Percentiles rank a stretch among this genome's conserved stretches.
Evolutionary conservation across 2,113 vertebrate genomes (phyloP).

Genomic region (Entomyzon cyanotis): DNA sequence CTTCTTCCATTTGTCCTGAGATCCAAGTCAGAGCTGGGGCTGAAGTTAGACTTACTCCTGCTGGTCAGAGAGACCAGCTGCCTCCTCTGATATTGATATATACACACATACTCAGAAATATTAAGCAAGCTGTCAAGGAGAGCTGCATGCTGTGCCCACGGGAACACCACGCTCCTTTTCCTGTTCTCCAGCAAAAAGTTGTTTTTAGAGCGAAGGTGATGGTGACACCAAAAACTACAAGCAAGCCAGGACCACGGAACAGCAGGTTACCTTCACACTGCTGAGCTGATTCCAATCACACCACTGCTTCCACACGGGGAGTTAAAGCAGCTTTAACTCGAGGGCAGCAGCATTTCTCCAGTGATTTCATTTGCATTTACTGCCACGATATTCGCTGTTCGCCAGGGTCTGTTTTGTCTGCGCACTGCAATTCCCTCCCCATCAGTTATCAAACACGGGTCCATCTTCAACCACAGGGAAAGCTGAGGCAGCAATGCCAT

Average conservation of each 20-base stretch:
- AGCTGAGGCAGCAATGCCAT: not conserved
- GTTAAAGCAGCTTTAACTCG: not conserved
- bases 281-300: not conserved
- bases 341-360: not conserved
- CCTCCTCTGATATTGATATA: not conserved
- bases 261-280: not conserved
- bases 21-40: not conserved
- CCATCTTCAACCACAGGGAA: not conserved
- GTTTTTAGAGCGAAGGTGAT: not conserved
- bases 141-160: rapidly evolving
- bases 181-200: not conserved
- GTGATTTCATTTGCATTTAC: not conserved
- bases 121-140: not conserved
- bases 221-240: not conserved
- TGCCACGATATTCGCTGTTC: not conserved
- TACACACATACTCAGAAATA: not conserved
- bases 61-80: not conserved
- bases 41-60: not conserved
- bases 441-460: not conserved
- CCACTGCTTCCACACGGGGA: not conserved
- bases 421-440: not conserved
- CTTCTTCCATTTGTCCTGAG: not conserved
- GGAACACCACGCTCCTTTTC: rapidly evolving
- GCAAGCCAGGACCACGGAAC: rapidly evolving
- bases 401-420: not conserved